These are phyloP conservation scores for Peromyscus polionotus DNA, from an alignment of 2,113 vertebrate species.

Conservation along the genomic window DNA sequence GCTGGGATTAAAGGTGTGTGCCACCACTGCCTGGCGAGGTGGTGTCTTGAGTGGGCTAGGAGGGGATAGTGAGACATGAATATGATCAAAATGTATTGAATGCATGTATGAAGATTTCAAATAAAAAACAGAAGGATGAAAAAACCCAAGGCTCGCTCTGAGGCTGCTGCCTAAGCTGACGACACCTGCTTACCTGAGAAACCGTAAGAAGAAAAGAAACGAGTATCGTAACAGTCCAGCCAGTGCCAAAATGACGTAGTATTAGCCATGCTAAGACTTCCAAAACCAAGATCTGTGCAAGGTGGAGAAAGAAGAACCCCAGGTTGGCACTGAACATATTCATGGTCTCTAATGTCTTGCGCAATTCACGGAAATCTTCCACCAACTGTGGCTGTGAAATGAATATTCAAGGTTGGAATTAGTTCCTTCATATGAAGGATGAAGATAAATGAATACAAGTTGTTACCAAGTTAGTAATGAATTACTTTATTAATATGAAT, in stretches of 20 bases:
- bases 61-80: not conserved
- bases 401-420: not conserved
- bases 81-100: not conserved
- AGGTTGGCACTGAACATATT: constrained; percentile 90
- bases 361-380: constrained; percentile 91
- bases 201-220: constrained; percentile 88
- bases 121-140: not conserved
- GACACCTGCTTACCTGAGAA: constrained; percentile 89
- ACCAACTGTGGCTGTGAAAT: constrained; percentile 88
- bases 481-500: not conserved
- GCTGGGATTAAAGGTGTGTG: too few relatives aligned
- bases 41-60: too few relatives aligned
- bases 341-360: constrained; percentile 87
- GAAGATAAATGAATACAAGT: not conserved
- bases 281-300: constrained; percentile 92
- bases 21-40: too few relatives aligned
- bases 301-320: constrained; percentile 92
- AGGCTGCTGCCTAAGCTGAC: not conserved
- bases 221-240: constrained; percentile 92
- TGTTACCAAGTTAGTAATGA: not conserved
- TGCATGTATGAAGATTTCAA: not conserved
- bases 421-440: not conserved
- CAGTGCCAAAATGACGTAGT: constrained; percentile 89
- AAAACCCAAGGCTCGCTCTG: not conserved
- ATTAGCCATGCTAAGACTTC: constrained; percentile 91